Conservation (phyloP, 92 coral and sea anemone genomes). For the Epizoanthus illoricatus region DNA sequence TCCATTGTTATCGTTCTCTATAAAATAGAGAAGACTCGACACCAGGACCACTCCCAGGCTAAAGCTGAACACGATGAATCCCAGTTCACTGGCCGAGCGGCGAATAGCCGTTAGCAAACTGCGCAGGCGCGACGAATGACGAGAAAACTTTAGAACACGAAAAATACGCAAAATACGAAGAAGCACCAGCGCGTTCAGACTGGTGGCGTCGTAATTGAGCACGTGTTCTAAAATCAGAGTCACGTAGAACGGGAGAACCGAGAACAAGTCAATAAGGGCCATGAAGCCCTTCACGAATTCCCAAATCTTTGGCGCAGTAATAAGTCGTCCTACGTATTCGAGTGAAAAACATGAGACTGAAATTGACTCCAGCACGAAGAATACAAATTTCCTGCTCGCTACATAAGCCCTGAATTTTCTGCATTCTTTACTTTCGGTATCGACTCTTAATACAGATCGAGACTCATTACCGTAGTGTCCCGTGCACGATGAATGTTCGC, state of each 20-base stretch:
- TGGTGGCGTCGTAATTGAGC: constrained; percentile 60
- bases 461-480: constrained; percentile 52
- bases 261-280: constrained; percentile 74
- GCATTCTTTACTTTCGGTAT: constrained; percentile 32
- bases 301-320: constrained; percentile 68
- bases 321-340: constrained; percentile 70
- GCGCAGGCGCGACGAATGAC: constrained; percentile 82
- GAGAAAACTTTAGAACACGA: constrained; percentile 88
- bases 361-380: constrained; percentile 68
- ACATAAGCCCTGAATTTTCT: constrained; percentile 51
- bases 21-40: constrained; percentile 80
- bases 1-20: constrained; percentile 55
- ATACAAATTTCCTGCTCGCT: constrained; percentile 40
- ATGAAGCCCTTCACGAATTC: constrained; percentile 68
- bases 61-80: constrained; percentile 77
- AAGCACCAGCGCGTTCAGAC: constrained; percentile 70
- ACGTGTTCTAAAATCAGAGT: constrained; percentile 54
- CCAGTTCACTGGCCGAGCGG: constrained; percentile 93
- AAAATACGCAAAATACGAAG: constrained; percentile 83
- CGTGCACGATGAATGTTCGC: constrained; percentile 59
- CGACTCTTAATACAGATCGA: constrained; percentile 18
- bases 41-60: constrained; percentile 77
- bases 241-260: constrained; percentile 81
- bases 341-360: constrained; percentile 79
- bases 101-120: constrained; percentile 81